Evolutionary conservation across 1,140 invertebrate species (phyloP).

Genomic region (Asbolus verrucosus): DNA sequence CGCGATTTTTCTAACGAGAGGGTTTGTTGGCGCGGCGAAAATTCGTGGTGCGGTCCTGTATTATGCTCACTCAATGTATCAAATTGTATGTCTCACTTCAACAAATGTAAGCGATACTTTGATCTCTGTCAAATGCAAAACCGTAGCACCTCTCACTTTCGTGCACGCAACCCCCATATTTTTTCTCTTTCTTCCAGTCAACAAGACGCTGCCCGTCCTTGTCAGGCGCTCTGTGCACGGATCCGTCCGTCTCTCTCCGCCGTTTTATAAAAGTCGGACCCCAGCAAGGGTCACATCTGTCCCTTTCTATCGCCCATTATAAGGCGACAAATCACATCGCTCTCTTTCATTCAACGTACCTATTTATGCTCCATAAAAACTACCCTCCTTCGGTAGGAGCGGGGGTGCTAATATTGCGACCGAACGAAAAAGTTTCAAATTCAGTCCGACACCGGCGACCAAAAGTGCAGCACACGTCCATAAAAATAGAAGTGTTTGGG

Average conservation of each 20-base stretch:
- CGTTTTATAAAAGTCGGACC: conserved; percentile 58
- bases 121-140: conserved; percentile 56
- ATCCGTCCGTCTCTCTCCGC: conserved; percentile 52
- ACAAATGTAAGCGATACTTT: conserved; percentile 53
- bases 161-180: conserved; percentile 57
- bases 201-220: conserved; percentile 60
- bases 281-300: conserved; percentile 51
- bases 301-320: conserved; percentile 56
- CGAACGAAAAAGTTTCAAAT: conserved; percentile 56
- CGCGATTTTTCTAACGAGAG: no score
- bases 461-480: conserved; percentile 46
- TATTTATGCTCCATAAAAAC: conserved; percentile 64
- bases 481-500: conserved; percentile 38
- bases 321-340: conserved; percentile 61
- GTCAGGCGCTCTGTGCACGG: conserved; percentile 46
- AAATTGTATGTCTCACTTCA: conserved; percentile 58
- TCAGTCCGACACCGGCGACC: conserved; percentile 54
- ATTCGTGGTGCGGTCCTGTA: conserved; percentile 15
- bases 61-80: conserved; percentile 51
- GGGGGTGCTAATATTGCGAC: conserved; percentile 42
- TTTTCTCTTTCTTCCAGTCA: conserved; percentile 59
- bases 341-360: conserved; percentile 59
- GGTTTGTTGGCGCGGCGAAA: background rate
- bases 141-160: conserved; percentile 59
- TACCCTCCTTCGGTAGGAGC: conserved; percentile 62